Conservation (phyloP, 2,888 invertebrate species). For the Ferdinandea cuprea region DNA sequence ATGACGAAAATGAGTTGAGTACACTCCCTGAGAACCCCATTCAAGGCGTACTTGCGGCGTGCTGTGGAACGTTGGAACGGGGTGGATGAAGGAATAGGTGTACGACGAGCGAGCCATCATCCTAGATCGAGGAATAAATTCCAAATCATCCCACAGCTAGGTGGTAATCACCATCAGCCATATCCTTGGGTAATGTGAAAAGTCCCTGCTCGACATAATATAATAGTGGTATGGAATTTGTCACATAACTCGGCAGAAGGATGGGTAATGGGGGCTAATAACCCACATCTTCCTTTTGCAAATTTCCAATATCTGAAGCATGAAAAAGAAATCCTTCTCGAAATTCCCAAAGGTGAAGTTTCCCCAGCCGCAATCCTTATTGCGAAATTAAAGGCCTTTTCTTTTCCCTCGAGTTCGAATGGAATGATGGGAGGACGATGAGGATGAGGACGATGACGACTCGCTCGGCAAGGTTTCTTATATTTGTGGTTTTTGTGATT, state of each 20-base stretch:
- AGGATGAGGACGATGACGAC: neutral
- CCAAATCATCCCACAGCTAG: neutral
- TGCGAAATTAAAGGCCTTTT: conserved; percentile 55
- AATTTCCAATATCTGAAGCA: conserved; percentile 25
- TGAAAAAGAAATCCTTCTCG: conserved; percentile 51
- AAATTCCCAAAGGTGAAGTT: conserved; percentile 62
- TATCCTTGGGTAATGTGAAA: conserved; percentile 20
- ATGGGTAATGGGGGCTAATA: conserved; percentile 26
- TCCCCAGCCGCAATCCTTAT: conserved; percentile 58
- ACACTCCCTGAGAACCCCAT: conserved; percentile 15
- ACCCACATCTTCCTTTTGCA: conserved; percentile 6
- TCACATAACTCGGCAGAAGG: conserved; percentile 19
- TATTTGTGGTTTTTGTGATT: conserved; percentile 50
- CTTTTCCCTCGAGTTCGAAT: neutral
- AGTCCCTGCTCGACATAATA: neutral
- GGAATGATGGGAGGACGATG: neutral
- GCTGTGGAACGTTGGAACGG: conserved; percentile 6
- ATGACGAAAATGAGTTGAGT: neutral
- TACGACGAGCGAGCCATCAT: neutral
- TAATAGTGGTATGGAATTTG: conserved; percentile 37
- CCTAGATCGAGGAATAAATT: conserved; percentile 14
- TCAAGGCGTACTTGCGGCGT: conserved; percentile 40
- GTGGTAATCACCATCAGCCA: conserved; percentile 25
- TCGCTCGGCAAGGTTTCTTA: neutral
- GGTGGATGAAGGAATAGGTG: conserved; percentile 5